These are phyloP conservation scores for Eupithecia vulgata DNA, from an alignment of 2,888 invertebrate species.

Conservation along the genomic window DNA sequence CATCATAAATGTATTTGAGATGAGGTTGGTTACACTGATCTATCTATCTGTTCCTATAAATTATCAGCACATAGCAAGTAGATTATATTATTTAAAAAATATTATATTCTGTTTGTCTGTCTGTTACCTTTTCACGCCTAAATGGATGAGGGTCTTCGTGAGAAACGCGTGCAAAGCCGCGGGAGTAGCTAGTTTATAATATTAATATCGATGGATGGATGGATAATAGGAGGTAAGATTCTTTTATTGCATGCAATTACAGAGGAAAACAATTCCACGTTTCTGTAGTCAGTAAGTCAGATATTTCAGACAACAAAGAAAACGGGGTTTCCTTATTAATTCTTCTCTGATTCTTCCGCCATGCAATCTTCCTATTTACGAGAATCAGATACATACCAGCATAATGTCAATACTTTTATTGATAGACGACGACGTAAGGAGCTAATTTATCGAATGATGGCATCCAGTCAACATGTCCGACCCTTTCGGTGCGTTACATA, in stretches of 20 bases:
- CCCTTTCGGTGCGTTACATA: conserved; percentile 36
- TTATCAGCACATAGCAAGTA: no score
- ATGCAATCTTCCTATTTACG: conserved; percentile 27
- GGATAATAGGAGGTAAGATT: not conserved
- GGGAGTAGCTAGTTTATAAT: not conserved
- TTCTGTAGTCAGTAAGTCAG: conserved; percentile 4
- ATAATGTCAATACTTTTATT: conserved; percentile 25
- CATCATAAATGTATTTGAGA: no score
- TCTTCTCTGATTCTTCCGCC: conserved; percentile 12
- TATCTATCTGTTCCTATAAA: no score
- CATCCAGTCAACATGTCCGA: conserved; percentile 39
- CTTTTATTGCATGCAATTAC: not conserved
- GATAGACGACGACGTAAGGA: conserved; percentile 12
- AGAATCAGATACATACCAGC: conserved; percentile 12
- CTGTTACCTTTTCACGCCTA: not conserved
- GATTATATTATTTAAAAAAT: no score
- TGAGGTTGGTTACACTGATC: no score
- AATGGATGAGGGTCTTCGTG: not conserved
- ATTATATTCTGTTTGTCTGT: not conserved
- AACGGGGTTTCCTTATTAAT: conserved; percentile 23
- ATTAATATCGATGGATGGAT: not conserved
- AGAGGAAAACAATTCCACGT: not conserved
- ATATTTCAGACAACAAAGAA: conserved; percentile 22
- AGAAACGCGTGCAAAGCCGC: not conserved
- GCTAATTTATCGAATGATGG: conserved; percentile 34